phyloP scores from a whole-genome alignment of 1,140 invertebrate genomes.

The Spodoptera litura region DNA sequence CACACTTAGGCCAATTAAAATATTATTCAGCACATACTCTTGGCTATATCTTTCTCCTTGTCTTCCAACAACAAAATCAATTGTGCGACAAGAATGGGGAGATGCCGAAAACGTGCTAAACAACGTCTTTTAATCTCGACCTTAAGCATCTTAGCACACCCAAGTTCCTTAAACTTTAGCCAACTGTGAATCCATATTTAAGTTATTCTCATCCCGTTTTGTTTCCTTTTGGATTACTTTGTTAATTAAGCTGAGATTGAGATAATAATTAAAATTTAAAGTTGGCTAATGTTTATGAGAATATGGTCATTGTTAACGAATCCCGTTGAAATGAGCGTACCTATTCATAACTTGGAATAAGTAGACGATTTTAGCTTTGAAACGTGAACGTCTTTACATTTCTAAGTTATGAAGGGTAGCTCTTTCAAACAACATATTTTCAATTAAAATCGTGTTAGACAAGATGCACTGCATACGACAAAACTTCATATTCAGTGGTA shows the following conservation, averaged over 20 bases:
- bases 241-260: not conserved
- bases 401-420: constrained; percentile 7
- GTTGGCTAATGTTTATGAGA: constrained; percentile 20
- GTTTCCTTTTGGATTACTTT: not conserved
- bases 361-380: constrained; percentile 3
- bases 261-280: not conserved
- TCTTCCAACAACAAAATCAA: no score
- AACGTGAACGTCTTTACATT: not conserved
- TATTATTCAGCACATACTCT: not conserved
- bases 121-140: no score
- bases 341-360: constrained; percentile 15
- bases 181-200: not conserved
- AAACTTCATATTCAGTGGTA: not conserved
- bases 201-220: not conserved
- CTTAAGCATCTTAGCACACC: not conserved
- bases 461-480: constrained; percentile 8
- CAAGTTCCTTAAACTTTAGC: not conserved
- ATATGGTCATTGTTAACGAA: constrained; percentile 29
- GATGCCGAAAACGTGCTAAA: no score
- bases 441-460: constrained; percentile 24
- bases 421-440: constrained; percentile 8
- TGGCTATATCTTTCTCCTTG: no score
- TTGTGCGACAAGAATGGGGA: no score
- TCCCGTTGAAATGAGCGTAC: constrained; percentile 11
- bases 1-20: no score